Conservation (phyloP, 2,888 invertebrate species). For the Lamellibrachia satsuma region DNA sequence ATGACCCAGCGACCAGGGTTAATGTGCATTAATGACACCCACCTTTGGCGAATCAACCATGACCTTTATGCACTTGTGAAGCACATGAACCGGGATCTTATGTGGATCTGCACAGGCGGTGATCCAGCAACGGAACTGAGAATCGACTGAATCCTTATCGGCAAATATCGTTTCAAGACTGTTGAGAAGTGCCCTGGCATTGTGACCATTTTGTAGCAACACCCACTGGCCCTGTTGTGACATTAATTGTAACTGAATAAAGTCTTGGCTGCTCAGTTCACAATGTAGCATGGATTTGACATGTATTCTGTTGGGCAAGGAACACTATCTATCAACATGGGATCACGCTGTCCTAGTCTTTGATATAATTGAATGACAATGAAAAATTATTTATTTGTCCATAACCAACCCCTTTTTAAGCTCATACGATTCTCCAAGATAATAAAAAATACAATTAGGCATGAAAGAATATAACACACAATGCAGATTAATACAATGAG, state of each 20-base stretch:
- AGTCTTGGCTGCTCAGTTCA: background rate
- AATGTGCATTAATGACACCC: slow-evolving; percentile 8
- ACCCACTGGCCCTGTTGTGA: slow-evolving; percentile 58
- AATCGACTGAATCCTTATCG: slow-evolving; percentile 48
- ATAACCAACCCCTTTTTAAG: background rate
- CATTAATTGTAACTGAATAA: background rate
- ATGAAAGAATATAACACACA: too few species aligned
- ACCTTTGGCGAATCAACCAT: slow-evolving; percentile 62
- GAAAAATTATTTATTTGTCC: background rate
- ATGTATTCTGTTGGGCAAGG: background rate
- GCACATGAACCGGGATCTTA: slow-evolving; percentile 48
- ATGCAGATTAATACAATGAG: too few species aligned
- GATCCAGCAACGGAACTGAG: slow-evolving; percentile 62
- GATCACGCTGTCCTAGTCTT: background rate
- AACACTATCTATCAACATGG: too few species aligned
- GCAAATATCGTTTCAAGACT: slow-evolving; percentile 54
- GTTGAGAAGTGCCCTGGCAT: slow-evolving; percentile 54
- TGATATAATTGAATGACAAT: background rate
- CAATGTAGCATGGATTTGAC: background rate
- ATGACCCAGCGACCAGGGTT: background rate
- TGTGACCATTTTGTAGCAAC: slow-evolving; percentile 61
- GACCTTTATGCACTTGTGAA: slow-evolving; percentile 59
- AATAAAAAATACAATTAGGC: too few species aligned
- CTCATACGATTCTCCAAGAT: too few species aligned
- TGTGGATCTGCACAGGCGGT: slow-evolving; percentile 44